Base-by-base conservation (phyloP, 2,113 vertebrate genomes). In the Hypanus sabinus region DNA sequence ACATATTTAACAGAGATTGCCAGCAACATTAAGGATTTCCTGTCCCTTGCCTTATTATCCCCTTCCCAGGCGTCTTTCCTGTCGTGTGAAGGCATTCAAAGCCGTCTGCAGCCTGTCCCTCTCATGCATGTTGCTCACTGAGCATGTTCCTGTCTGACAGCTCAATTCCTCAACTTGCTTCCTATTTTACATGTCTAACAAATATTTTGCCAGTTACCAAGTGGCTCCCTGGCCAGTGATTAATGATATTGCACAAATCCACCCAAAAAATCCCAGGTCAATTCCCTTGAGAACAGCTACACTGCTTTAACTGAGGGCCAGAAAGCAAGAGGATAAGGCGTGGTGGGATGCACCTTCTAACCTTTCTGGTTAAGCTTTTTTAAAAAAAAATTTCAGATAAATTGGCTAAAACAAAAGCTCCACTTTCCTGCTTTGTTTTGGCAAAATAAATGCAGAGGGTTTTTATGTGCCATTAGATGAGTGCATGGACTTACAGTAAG, bases 21-120 rank as follows among this genome's bases (percentile, higher is more conserved):
- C 91, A 93, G 36, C 91, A 93, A 93, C 68, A 93, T 93, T 93
- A 93, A 73, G 91, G 91, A 93, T 93, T 93, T 93, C 91, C 91
- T 93, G 91, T 73, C 91, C 70, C 62, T 93, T 93, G 68, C 70
- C 91, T 93, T 71, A 93, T 93, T 93, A 93, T 93, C 91, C 68
- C 91, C 91, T 93, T 93, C 91, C 68, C 91, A 73, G 68, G 91
- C 91, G 70, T 38, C 68, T 93, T 93, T 93, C 91, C 91, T 75
- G 91, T 71, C 91, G 91, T 93, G 91, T 93, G 91, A 93, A 93
- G 91, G 91, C 68, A 93, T 73, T 93, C 91, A 75, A 70, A 75
- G n/a, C 85, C n/a, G 60, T 90, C 60, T 90, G 60, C 85, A 65
- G 85, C 85, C 38, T 38, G 68, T 75, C 36, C 36, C 91, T 20